Evolutionary conservation across 2,113 vertebrate genomes (phyloP).

Genomic region (Bubo bubo): DNA sequence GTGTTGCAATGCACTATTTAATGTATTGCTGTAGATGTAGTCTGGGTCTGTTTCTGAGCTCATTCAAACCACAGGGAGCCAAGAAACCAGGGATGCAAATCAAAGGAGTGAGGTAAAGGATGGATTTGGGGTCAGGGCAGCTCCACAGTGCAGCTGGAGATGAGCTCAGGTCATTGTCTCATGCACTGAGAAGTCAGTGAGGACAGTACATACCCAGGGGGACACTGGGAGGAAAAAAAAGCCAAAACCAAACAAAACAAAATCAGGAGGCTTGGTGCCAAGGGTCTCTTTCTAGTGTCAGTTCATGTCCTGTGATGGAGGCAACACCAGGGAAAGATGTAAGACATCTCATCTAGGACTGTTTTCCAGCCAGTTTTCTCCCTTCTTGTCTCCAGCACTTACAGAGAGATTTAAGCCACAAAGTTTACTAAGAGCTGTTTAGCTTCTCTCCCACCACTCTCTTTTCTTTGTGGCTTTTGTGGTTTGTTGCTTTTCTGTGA

Average conservation of each 20-base stretch:
- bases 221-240: not conserved
- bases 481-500: not conserved
- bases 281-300: not conserved
- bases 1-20: not conserved
- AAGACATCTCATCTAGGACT: not conserved
- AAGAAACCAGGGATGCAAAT: not conserved
- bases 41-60: not conserved
- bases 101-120: not conserved
- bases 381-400: not conserved
- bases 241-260: not conserved
- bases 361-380: not conserved
- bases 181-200: not conserved
- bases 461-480: not conserved
- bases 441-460: not conserved
- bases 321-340: not conserved
- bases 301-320: rapidly evolving
- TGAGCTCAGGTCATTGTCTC: not conserved
- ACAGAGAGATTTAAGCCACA: not conserved
- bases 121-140: not conserved
- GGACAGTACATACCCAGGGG: not conserved
- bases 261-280: not conserved
- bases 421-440: not conserved
- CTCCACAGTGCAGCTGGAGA: not conserved
- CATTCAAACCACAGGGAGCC: not conserved
- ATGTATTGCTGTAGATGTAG: not conserved